Evolutionary conservation across 2,113 vertebrate genomes (phyloP), one percentile per base, ranked within the genome.

Genomic region (Rousettus leschenaultii): DNA sequence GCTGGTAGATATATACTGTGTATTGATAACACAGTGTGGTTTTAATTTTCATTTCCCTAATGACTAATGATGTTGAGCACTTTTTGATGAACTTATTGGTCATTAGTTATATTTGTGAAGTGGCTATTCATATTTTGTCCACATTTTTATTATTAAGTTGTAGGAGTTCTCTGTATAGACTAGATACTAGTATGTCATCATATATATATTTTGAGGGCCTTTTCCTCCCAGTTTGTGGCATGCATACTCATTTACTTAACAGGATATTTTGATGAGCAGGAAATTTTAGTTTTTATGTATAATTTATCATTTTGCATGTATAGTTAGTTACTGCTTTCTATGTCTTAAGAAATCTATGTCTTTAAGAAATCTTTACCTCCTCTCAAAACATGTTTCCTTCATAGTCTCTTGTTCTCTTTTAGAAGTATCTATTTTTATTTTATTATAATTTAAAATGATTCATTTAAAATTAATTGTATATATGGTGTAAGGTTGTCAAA

Each of bases 291-390:
- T 59, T 59, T 24, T 21, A 59, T 93, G 30, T 38, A 65, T 38
- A 65, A 35, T 55, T 95, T 87, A 83, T 86, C 11, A 89, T 45
- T 63, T 86, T 70, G 79, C 48, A n/a, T 79, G 6, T 61, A 40
- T 26, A 59, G 43, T 55, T 26, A 59, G 43, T 55, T 86, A 73
- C 7, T 93, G 38, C 14, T 79, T 63, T 61, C 22, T 57, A 33
- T 70, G 26, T 92, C 79, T 94, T 90, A 90, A 82, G n/a, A 84
- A 85, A 70, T 68, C 57, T 75, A n/a, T n/a, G n/a, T n/a, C n/a
- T n/a, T 94, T 90, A 90, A 82, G n/a, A 84, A 85, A 70, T 68
- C 57, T 75, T 86, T 91, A 77, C 26, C 2, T 91, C 87, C 6
- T 6, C 11, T 53, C 48, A 45, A 75, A 66, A 53, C 71, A 66